Evolutionary conservation across 2,797 vertebrate genomes (phyloP).

Genomic region (Acanthis flammea): DNA sequence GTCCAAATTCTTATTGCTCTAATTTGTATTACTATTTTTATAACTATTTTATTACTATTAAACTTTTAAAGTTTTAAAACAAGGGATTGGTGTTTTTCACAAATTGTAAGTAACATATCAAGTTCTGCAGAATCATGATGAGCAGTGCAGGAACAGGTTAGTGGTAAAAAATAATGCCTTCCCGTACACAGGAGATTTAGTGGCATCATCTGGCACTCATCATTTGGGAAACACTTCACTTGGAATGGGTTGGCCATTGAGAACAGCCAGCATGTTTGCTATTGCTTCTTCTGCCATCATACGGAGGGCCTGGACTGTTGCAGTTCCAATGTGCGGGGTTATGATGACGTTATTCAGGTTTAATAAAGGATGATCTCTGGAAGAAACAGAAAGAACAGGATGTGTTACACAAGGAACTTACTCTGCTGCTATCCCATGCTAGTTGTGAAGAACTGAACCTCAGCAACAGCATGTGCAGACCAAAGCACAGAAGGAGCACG

Average conservation of each 20-base stretch:
- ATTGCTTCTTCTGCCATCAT: conserved; percentile 76
- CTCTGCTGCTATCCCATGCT: background rate
- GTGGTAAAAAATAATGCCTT: background rate
- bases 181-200: background rate
- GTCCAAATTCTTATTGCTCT: background rate
- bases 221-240: conserved; percentile 62
- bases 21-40: background rate
- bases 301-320: conserved; percentile 65
- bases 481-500: background rate
- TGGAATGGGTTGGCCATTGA: conserved; percentile 54
- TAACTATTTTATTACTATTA: background rate
- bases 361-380: conserved; percentile 79
- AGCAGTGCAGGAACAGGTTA: background rate
- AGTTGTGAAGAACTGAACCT: background rate
- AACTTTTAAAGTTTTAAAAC: background rate
- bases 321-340: conserved; percentile 79
- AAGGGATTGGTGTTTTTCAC: background rate
- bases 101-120: background rate
- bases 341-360: conserved; percentile 76
- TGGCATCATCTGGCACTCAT: background rate
- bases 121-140: background rate
- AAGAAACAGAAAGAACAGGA: conserved; percentile 27
- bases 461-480: background rate
- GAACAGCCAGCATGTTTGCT: conserved; percentile 75
- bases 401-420: background rate